phyloP scores from a whole-genome alignment of 2,888 invertebrate genomes.

The Heterodera filipjevi region DNA sequence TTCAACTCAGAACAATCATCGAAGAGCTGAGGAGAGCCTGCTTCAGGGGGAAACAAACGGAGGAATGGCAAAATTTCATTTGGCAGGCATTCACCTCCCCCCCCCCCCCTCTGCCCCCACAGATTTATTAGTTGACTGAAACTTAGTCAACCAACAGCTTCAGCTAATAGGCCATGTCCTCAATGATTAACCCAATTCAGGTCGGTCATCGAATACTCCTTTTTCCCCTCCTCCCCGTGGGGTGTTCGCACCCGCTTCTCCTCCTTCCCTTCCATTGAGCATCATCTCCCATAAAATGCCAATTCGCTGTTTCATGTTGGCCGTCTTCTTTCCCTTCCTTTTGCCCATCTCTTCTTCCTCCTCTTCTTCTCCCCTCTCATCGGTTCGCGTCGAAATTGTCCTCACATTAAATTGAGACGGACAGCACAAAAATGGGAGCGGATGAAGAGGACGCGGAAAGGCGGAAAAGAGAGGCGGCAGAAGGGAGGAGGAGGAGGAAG shows the following conservation, averaged over 20 bases:
- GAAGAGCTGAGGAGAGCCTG: constrained; percentile 57
- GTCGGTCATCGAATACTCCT: too few species aligned
- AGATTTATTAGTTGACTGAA: too few species aligned
- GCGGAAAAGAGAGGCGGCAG: background rate
- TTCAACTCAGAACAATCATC: constrained; percentile 23
- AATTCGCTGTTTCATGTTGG: constrained; percentile 18
- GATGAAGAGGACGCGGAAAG: background rate
- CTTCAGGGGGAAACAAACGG: constrained; percentile 38
- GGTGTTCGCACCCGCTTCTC: background rate
- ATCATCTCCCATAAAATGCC: constrained; percentile 12
- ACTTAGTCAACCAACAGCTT: too few species aligned
- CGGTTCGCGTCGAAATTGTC: constrained; percentile 16
- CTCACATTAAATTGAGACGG: constrained; percentile 13
- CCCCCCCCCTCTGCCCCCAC: background rate
- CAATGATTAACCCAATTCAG: too few species aligned
- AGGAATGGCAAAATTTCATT: background rate
- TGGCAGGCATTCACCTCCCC: background rate
- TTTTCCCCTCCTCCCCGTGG: constrained; percentile 2
- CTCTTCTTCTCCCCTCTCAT: constrained; percentile 8
- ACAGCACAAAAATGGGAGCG: constrained; percentile 15
- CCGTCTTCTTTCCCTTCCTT: background rate
- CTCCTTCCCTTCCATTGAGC: constrained; percentile 10
- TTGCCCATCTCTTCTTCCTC: constrained; percentile 22
- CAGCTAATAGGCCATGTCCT: too few species aligned
- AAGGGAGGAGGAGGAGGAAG: constrained; percentile 12